Conservation (phyloP, 2,797 vertebrate genomes). For the Limnodromus scolopaceus region DNA sequence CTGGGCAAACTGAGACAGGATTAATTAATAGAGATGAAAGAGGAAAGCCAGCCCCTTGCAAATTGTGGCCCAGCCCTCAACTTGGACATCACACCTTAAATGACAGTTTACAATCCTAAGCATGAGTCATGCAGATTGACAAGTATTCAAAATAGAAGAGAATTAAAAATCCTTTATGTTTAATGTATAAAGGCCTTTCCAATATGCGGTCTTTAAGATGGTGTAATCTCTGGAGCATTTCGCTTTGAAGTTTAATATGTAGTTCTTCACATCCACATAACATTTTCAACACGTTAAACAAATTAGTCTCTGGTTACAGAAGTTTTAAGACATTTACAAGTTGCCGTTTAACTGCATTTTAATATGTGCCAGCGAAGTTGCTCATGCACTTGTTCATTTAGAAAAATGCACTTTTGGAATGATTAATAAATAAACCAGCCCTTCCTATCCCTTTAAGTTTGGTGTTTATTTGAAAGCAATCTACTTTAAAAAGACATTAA, state of each 20-base stretch:
- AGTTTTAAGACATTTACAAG: slow-evolving; percentile 83
- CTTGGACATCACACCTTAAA: slow-evolving; percentile 74
- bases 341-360: slow-evolving; percentile 82
- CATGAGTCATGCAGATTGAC: slow-evolving; percentile 62
- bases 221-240: slow-evolving; percentile 80
- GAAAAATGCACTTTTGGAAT: slow-evolving; percentile 79
- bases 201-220: slow-evolving; percentile 76
- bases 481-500: slow-evolving; percentile 91
- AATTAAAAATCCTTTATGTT: slow-evolving; percentile 69
- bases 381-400: slow-evolving; percentile 77
- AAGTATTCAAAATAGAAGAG: slow-evolving; percentile 71
- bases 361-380: slow-evolving; percentile 78
- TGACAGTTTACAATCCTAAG: slow-evolving; percentile 58
- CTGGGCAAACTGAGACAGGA: slow-evolving; percentile 80
- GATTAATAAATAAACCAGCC: slow-evolving; percentile 82
- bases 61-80: slow-evolving; percentile 65
- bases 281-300: slow-evolving; percentile 83
- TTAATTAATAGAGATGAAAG: slow-evolving; percentile 88
- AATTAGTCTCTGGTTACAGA: slow-evolving; percentile 86
- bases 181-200: slow-evolving; percentile 72
- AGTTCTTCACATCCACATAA: slow-evolving; percentile 80
- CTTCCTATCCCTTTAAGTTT: slow-evolving; percentile 77
- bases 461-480: slow-evolving; percentile 87
- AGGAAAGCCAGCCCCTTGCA: slow-evolving; percentile 78
- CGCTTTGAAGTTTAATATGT: slow-evolving; percentile 85